A percentile compares a stretch with the other conserved stretches of the same genome.
phyloP scores from a whole-genome alignment of 2,797 vertebrate genomes.

The Toxotes lorentzi region DNA sequence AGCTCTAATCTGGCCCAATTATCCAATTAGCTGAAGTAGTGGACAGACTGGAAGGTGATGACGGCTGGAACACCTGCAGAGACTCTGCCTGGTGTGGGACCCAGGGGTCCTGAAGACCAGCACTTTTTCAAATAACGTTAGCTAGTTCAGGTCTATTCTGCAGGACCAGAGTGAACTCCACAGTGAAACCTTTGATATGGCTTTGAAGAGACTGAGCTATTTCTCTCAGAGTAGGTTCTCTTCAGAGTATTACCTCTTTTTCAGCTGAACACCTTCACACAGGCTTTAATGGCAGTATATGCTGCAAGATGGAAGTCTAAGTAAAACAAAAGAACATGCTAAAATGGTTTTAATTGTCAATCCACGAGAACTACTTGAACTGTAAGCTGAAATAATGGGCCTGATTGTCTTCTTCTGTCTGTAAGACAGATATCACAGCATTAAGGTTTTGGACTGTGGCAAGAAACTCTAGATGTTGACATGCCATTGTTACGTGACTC shows the following conservation, averaged over 20 bases:
- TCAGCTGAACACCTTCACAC: neutral
- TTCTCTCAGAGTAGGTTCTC: slow-evolving; percentile 9
- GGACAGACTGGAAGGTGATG: slow-evolving; percentile 67
- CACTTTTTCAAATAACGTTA: slow-evolving; percentile 20
- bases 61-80: slow-evolving; percentile 73
- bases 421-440: slow-evolving; percentile 50
- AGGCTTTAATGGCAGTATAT: neutral
- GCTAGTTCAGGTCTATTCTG: neutral
- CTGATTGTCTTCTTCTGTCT: slow-evolving; percentile 27
- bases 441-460: slow-evolving; percentile 44
- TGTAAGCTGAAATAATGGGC: slow-evolving; percentile 43
- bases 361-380: slow-evolving; percentile 11
- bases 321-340: neutral
- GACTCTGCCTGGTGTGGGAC: slow-evolving; percentile 51
- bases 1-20: slow-evolving; percentile 78
- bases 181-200: neutral
- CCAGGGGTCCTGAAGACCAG: slow-evolving; percentile 28
- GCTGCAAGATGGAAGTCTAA: neutral
- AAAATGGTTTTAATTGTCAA: slow-evolving; percentile 18
- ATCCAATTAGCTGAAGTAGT: slow-evolving; percentile 79
- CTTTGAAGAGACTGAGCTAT: neutral
- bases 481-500: slow-evolving; percentile 75
- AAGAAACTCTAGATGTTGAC: slow-evolving; percentile 56
- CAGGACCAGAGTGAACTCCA: slow-evolving; percentile 21
- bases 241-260: neutral